Percentiles rank a stretch among this genome's conserved stretches.
Evolutionary conservation across 2,888 invertebrate genomes (phyloP).

Genomic region (Phortica okadai): DNA sequence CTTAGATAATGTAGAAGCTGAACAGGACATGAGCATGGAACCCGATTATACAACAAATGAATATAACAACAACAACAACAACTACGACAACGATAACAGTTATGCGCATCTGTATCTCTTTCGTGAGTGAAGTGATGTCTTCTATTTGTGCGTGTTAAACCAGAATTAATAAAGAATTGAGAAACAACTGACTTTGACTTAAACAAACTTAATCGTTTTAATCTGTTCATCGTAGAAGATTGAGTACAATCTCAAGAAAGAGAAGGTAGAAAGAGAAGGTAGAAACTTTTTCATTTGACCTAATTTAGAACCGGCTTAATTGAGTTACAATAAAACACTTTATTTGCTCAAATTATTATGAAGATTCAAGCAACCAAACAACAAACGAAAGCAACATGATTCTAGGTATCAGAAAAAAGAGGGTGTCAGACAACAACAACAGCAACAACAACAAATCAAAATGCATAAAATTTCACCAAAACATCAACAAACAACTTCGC

Average conservation of each 20-base stretch:
- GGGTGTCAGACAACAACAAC: not conserved
- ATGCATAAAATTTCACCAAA: slow-evolving; percentile 33
- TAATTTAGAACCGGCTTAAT: slow-evolving; percentile 63
- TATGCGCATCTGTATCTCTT: not conserved
- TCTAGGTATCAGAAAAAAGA: slow-evolving; percentile 15
- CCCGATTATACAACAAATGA: not conserved
- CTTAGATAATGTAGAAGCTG: not conserved
- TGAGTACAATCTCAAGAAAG: not conserved
- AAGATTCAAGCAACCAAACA: slow-evolving; percentile 19
- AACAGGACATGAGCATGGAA: not conserved
- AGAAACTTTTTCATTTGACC: slow-evolving; percentile 67
- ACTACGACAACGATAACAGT: not conserved
- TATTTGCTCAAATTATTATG: slow-evolving; percentile 25
- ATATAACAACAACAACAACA: not conserved
- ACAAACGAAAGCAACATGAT: slow-evolving; percentile 23
- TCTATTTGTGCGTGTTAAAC: not conserved
- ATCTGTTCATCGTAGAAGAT: not conserved
- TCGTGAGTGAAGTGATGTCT: slow-evolving; percentile 7
- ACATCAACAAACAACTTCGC: slow-evolving; percentile 17
- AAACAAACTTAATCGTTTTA: not conserved
- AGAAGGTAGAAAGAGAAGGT: not conserved
- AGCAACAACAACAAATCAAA: not conserved
- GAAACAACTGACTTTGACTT: not conserved
- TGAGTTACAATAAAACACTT: slow-evolving; percentile 14
- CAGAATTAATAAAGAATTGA: not conserved